A percentile compares a stretch with the other conserved stretches of the same genome.
phyloP scores from a whole-genome alignment of 2,888 invertebrate species.

The Pammene aurita region DNA sequence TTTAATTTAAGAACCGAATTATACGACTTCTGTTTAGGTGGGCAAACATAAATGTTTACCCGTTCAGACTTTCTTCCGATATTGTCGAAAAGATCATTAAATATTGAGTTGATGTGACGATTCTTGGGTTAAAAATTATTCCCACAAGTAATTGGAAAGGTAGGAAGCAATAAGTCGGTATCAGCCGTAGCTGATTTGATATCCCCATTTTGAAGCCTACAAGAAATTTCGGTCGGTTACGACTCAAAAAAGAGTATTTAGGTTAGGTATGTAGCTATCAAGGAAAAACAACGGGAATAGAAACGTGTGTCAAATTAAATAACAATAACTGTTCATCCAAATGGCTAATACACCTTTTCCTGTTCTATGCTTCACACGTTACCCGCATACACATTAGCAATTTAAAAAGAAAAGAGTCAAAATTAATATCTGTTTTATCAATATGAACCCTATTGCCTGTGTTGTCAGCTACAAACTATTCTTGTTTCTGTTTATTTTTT shows the following conservation, averaged over 20 bases:
- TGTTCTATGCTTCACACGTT: background rate
- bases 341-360: background rate
- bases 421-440: background rate
- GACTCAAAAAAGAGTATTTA: too few relatives aligned
- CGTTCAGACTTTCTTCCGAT: background rate
- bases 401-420: too few relatives aligned
- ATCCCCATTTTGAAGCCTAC: too few relatives aligned
- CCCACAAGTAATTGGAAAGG: too few relatives aligned
- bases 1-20: constrained; percentile 21
- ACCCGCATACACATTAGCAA: constrained; percentile 14
- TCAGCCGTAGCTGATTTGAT: too few relatives aligned
- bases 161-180: too few relatives aligned
- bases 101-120: background rate
- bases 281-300: background rate
- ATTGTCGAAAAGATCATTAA: background rate
- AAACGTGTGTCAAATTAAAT: constrained; percentile 20
- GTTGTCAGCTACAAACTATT: background rate
- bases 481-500: background rate
- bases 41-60: constrained; percentile 1
- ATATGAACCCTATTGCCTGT: background rate
- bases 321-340: constrained; percentile 6
- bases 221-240: too few relatives aligned
- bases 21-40: background rate
- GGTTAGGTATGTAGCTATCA: background rate
- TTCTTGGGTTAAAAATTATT: too few relatives aligned